Percentiles rank a stretch among this genome's conserved stretches.
Conservation (phyloP, 2,797 vertebrate genomes). For the Microtus agrestis region DNA sequence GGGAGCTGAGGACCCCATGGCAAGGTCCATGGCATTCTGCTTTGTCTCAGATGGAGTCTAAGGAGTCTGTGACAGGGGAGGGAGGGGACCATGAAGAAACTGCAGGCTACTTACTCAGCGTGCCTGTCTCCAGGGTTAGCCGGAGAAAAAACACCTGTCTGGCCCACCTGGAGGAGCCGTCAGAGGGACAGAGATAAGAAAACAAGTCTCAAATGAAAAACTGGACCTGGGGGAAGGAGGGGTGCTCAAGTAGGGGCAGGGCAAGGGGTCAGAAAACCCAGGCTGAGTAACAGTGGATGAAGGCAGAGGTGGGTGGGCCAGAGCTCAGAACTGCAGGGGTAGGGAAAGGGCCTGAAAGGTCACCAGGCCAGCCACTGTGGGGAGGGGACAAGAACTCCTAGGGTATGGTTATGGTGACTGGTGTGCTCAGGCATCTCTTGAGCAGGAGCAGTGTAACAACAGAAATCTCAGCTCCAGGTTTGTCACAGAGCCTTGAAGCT, state of each 20-base stretch:
- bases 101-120: neutral
- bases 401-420: neutral
- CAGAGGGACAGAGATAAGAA: neutral
- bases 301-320: neutral
- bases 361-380: neutral
- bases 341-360: neutral
- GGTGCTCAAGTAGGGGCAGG: no score
- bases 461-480: neutral
- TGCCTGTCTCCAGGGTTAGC: rapidly evolving
- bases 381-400: neutral
- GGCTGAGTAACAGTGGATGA: neutral
- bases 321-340: no score
- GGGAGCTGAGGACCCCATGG: neutral
- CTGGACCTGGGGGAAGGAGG: rapidly evolving
- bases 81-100: neutral
- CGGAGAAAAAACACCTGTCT: rapidly evolving
- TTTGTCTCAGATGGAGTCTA: neutral
- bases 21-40: neutral
- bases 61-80: neutral
- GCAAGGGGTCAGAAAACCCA: neutral
- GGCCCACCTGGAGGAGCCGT: neutral
- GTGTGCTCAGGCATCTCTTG: neutral
- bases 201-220: neutral
- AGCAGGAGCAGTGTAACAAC: neutral
- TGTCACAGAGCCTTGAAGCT: neutral